Percentiles rank a stretch among this genome's conserved stretches.
These are phyloP conservation scores for Ochropleura plecta DNA, from an alignment of 2,888 invertebrate species.

Conservation along the genomic window DNA sequence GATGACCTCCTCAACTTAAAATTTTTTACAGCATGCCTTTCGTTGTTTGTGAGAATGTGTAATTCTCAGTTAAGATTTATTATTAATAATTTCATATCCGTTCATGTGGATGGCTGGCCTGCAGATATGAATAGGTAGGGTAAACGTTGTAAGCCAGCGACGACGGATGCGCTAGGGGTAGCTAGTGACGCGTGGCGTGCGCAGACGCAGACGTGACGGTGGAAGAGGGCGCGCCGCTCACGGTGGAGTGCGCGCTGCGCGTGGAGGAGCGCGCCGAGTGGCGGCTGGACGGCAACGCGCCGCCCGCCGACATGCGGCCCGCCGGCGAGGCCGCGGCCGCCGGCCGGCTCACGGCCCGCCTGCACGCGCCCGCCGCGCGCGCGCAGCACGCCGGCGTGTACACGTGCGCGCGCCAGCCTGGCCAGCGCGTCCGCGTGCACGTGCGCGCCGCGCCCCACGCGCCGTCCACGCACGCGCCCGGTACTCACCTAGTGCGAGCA, in stretches of 20 bases:
- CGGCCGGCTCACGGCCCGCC: slow-evolving; percentile 74
- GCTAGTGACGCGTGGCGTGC: slow-evolving; percentile 63
- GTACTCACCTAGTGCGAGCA: slow-evolving; percentile 61
- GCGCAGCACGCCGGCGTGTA: slow-evolving; percentile 78
- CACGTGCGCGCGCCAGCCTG: slow-evolving; percentile 77
- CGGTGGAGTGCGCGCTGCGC: slow-evolving; percentile 83
- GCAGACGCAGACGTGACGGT: slow-evolving; percentile 75
- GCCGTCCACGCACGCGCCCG: slow-evolving; percentile 31
- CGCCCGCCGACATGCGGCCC: slow-evolving; percentile 76
- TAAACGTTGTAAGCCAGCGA: neutral
- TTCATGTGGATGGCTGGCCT: neutral
- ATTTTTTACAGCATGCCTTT: no score
- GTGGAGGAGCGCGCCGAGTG: slow-evolving; percentile 77
- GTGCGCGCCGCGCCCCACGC: slow-evolving; percentile 60
- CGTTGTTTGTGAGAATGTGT: no score
- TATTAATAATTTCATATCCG: neutral
- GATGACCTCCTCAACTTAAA: neutral
- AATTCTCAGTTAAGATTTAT: no score
- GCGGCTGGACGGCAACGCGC: slow-evolving; percentile 76
- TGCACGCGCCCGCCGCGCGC: slow-evolving; percentile 74
- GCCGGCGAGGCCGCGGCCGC: slow-evolving; percentile 72
- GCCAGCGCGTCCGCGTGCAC: slow-evolving; percentile 75
- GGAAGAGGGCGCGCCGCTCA: slow-evolving; percentile 80
- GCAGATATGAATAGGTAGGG: neutral
- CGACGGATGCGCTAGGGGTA: neutral